phyloP scores from a whole-genome alignment of 35 echinoderm and acorn worm species.

The Ophiothrix spiculata region DNA sequence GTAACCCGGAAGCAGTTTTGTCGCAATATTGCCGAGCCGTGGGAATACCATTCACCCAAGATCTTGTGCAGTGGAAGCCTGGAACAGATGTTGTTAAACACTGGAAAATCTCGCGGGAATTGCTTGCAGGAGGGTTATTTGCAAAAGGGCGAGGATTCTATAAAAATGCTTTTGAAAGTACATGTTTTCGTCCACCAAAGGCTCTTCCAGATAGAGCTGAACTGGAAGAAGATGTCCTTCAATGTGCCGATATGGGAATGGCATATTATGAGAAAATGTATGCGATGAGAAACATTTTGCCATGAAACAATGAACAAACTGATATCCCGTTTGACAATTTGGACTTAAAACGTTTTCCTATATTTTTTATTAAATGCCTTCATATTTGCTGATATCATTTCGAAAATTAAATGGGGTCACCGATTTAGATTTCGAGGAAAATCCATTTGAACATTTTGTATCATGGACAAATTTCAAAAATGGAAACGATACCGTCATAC shows the following conservation, averaged over 20 bases:
- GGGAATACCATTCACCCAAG: neutral
- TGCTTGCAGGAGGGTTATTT: neutral
- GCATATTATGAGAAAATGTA: neutral
- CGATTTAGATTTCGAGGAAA: too few relatives aligned
- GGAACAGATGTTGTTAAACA: neutral
- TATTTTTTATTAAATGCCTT: too few relatives aligned
- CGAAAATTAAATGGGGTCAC: too few relatives aligned
- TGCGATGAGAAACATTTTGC: neutral
- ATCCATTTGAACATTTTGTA: too few relatives aligned
- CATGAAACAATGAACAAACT: too few relatives aligned
- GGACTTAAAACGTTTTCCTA: too few relatives aligned
- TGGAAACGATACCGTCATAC: too few relatives aligned
- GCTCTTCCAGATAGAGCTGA: neutral
- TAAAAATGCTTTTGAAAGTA: neutral
- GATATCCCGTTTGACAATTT: too few relatives aligned
- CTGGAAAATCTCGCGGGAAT: neutral
- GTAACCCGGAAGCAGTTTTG: neutral
- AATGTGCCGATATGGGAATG: neutral
- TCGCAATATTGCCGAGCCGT: neutral
- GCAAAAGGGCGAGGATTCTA: neutral
- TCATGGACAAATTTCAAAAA: too few relatives aligned
- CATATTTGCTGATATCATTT: too few relatives aligned
- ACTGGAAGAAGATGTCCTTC: neutral
- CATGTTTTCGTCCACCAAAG: neutral
- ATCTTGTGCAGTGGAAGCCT: neutral